These are phyloP conservation scores for Hoplias malabaricus DNA, from an alignment of 2,113 vertebrate species.

Conservation along the genomic window DNA sequence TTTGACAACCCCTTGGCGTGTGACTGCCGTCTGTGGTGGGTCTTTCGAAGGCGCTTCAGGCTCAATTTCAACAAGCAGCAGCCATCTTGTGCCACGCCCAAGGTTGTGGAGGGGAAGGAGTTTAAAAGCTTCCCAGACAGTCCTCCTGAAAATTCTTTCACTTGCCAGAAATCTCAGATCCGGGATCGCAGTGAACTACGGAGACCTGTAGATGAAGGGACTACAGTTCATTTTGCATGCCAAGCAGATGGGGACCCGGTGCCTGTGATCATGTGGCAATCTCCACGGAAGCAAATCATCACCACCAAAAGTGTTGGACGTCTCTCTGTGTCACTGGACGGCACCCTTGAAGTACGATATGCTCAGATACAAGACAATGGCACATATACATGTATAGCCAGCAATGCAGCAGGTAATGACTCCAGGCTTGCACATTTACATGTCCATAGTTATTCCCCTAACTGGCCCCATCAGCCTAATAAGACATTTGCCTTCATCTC, in stretches of 20 bases:
- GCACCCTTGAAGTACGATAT: conserved; percentile 94
- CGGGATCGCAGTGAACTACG: conserved; percentile 89
- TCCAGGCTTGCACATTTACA: conserved; percentile 91
- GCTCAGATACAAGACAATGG: conserved; percentile 98
- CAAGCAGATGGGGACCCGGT: conserved; percentile 90
- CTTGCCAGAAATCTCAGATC: conserved; percentile 90
- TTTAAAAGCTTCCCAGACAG: conserved; percentile 96
- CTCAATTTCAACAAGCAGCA: conserved; percentile 95
- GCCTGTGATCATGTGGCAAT: conserved; percentile 90
- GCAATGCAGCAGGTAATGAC: conserved; percentile 96
- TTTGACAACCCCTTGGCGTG: conserved; percentile 94
- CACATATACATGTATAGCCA: conserved; percentile 92
- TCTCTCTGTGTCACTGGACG: conserved; percentile 88
- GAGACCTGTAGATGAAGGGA: conserved; percentile 93
- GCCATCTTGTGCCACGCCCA: conserved; percentile 86
- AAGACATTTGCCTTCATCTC: conserved; percentile 98
- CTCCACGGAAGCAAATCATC: conserved; percentile 93
- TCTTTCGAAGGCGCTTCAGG: conserved; percentile 94
- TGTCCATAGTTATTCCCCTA: conserved; percentile 96
- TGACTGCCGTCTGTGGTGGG: conserved; percentile 95
- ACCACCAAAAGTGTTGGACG: conserved; percentile 90
- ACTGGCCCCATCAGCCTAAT: conserved; percentile 97
- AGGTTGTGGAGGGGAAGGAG: conserved; percentile 89
- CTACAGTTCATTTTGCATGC: conserved; percentile 90
- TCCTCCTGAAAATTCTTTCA: conserved; percentile 88